Base-by-base conservation (phyloP, 2,888 invertebrate species). In the Cheilosia pagana region DNA sequence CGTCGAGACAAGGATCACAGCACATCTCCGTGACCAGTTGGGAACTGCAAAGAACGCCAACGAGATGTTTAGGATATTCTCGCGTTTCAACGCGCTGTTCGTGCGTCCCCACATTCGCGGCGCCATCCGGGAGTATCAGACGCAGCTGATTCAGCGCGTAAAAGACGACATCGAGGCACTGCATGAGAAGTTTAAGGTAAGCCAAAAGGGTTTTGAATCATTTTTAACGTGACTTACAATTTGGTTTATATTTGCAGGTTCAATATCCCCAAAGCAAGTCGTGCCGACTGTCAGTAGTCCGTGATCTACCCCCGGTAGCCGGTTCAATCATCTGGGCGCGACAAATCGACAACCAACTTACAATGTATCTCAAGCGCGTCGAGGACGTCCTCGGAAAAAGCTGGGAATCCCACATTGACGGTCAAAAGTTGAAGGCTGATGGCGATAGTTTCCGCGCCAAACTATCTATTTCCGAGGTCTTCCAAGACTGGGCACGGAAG, bases 241-340 rank as follows among this genome's bases (percentile, higher is more conserved):
- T 57, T 10, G 7, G 50, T 23, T 4, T 21, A 2, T 59, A 2
- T 43, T 83, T 88, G 7, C 88, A 96, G 95, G 97, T 98, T 52
- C 98, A 98, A 93, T 99, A 99, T 92, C 96, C 96, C 0, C 96
- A 97, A 92, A 98, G 98, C 89, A 98, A 98, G 92, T 97, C 98
- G 88, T 98, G 97, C 87, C 95, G 96, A 28, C 95, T 99, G 92
- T 98, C 98, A 63, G 95, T 96, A 86, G 96, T 97, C 12, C 95
- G 98, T 76, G 99, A 99, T 92, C 93, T 99, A 88, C 99, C 99
- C 4, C 99, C 99, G 0, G 97, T 99, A 19, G 97, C 99, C 31
- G 99, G 99, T 0, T 98, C 98, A 70, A 99, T 99, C 88, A 98
- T 99, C 88, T 99, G 99, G 99, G 98, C 99, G 3, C 96, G 98